Evolutionary conservation across 2,797 vertebrate species (phyloP), one percentile per base, ranked within the genome.

Genomic region (Neostethus bicornis): DNA sequence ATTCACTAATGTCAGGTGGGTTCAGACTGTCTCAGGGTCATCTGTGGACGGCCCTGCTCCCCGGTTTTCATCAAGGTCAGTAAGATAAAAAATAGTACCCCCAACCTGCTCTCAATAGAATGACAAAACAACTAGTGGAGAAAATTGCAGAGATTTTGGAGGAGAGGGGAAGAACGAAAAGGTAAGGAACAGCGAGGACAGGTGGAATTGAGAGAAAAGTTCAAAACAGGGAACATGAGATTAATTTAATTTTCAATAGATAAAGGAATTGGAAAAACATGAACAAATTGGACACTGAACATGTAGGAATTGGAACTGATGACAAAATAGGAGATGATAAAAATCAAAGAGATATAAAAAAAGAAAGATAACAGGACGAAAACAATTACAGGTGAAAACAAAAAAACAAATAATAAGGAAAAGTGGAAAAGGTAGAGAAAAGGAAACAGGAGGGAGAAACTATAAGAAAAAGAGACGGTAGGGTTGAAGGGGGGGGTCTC

Each of bases 1-100:
- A 87, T 91, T 90, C 85, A 89, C 81, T 75, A 74, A 85, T 89
- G 89, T 91, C 88, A 89, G 87, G 75, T 75, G 77, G 75, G 79
- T 84, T 86, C 82, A 85, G 78, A 67, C 70, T 66, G 62, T 77
- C 63, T 75, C 65, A 67, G 78, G 79, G 77, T 78, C 52, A 41
- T 74, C 70, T 73, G 72, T 61, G 69, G 69, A 79, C 68, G 12
- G 57, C 66, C 47, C 60, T 34, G 37, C 70, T 77, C 66, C 50
- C 44, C 66, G 64, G 41, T 76, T 80, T 80, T 83, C 77, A 81
- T 75, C 79, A 79, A 84, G 80, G 75, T 83, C 84, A 70, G 73
- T 59, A 20, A 59, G 66, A 75, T 73, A 71, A 82, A 81, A 85
- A 85, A 82, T 76, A 71, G 65, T n/a, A n/a, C n/a, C n/a, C n/a